Evolutionary conservation across 2,888 invertebrate genomes (phyloP).

Genomic region (Macrosiphum euphorbiae): DNA sequence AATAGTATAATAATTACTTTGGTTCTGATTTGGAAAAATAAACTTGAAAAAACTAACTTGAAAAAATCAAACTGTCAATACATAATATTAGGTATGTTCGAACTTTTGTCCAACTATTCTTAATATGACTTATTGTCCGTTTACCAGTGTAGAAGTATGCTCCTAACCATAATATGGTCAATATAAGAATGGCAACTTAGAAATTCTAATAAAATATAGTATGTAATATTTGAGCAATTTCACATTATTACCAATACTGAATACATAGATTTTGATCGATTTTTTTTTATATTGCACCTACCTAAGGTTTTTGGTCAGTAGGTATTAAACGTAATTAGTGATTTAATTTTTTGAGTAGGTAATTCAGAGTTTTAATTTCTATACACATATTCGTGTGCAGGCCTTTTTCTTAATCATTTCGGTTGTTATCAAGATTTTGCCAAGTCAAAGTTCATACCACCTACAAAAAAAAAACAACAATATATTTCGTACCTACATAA

Average conservation of each 20-base stretch:
- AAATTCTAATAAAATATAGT: background rate
- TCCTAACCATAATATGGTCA: background rate
- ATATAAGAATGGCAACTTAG: background rate
- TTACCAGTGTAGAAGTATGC: background rate
- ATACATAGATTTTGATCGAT: background rate
- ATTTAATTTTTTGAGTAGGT: background rate
- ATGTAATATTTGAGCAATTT: background rate
- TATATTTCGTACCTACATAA: background rate
- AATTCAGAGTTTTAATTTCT: background rate
- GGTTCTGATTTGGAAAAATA: too few species aligned
- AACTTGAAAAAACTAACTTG: too few species aligned
- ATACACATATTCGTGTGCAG: background rate
- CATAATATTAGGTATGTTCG: background rate
- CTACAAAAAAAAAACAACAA: constrained; percentile 27
- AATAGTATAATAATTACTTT: too few species aligned
- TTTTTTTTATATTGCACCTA: background rate
- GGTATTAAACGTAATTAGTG: background rate
- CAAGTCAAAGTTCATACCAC: constrained; percentile 59
- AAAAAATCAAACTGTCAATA: too few species aligned
- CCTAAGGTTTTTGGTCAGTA: background rate
- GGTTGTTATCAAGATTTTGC: constrained; percentile 44
- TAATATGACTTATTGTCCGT: background rate
- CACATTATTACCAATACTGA: background rate
- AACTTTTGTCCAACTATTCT: background rate
- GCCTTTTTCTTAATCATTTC: constrained; percentile 22